phyloP scores from a whole-genome alignment of 2,113 vertebrate genomes.

The Amphiprion percula region DNA sequence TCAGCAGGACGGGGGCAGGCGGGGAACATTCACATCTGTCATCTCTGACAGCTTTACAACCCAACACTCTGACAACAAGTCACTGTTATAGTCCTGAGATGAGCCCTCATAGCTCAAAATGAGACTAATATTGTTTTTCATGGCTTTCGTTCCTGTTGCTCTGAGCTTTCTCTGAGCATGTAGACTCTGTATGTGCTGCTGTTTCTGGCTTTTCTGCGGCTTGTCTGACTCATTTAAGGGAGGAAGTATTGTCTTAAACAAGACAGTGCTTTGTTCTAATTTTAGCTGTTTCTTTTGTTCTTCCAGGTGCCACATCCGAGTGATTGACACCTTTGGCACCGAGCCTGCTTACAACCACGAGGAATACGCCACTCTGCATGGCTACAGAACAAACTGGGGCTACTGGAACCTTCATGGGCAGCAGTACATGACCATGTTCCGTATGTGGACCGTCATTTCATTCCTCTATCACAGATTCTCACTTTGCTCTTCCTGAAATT shows the following conservation, averaged over 20 bases:
- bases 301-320: constrained; percentile 93
- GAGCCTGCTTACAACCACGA: constrained; percentile 97
- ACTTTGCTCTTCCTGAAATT: background rate
- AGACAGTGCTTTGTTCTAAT: constrained; percentile 23
- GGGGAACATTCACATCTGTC: constrained; percentile 28
- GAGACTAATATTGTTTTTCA: background rate
- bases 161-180: background rate
- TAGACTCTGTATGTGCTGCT: background rate
- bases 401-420: constrained; percentile 96
- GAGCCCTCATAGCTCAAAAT: constrained; percentile 4
- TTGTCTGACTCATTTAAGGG: background rate
- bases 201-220: background rate
- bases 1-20: background rate
- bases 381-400: constrained; percentile 98
- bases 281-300: constrained; percentile 33
- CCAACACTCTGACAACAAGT: constrained; percentile 1
- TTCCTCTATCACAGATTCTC: background rate
- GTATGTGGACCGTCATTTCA: constrained; percentile 82
- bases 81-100: background rate
- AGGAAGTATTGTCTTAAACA: constrained; percentile 9
- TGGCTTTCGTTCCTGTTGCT: background rate
- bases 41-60: constrained; percentile 32
- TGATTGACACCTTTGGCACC: constrained; percentile 97
- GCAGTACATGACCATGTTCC: constrained; percentile 99
- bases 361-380: constrained; percentile 94